Base-by-base conservation (phyloP, 1,140 invertebrate genomes). In the Caenorhabditis latens region DNA sequence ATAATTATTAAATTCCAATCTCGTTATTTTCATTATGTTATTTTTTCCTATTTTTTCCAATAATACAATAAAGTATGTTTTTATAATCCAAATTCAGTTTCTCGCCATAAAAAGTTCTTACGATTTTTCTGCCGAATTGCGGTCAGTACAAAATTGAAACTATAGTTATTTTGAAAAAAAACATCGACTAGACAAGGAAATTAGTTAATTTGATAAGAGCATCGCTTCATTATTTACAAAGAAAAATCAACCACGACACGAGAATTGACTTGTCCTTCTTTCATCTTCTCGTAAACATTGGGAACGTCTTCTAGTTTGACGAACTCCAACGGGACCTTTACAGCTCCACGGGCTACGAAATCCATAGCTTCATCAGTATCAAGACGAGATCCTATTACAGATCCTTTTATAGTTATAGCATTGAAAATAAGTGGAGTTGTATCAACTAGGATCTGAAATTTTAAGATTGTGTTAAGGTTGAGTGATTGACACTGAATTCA, bases 241-340 rank as follows among this genome's bases (percentile, higher is more conserved):
- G 84, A 84, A 19, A 89, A 63, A 83, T 89, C 89, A 46, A 89
- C 71, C 21, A 89, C 87, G 14, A 75, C 65, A 4, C 89, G 61
- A 32, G 84, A 85, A 46, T 32, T 85, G 19, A 89, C 53, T 55
- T 83, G 21, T 43, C 89, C 84, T 13, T 89, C 83, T 53, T 55
- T 13, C 75, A 89, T 84, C 63, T 83, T 53, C 24, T 86, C 63
- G 48, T 89, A 89, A 8, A 79, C 63, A 9, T 75, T 57, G 14
- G 79, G 50, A 19, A 89, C 53, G n/a, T 89, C 75, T 57, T 89
- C 84, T 21, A 89, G 83, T 14, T 48, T 61, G 14, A 84, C 55
- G 13, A 89, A 32, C 61, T 89, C 87, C 21, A 89, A 50, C n/a
- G 89, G 89, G 11, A 87, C 48, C 32, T 89, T 89, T 42, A 89